Evolutionary conservation across 1,140 invertebrate genomes (phyloP), one percentile per base, ranked within the genome.

Genomic region (Diachasma alloeum): DNA sequence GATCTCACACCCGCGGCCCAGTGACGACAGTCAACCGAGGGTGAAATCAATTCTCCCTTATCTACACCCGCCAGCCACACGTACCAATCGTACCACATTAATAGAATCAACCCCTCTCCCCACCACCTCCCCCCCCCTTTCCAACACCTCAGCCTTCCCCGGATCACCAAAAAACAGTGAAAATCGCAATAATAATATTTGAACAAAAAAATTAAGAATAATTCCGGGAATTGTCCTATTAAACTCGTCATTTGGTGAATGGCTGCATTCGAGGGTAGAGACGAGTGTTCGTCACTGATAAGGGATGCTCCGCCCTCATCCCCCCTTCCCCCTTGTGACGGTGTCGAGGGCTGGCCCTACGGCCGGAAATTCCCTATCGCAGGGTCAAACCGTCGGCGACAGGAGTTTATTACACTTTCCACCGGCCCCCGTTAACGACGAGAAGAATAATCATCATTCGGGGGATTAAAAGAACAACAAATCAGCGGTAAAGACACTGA

Each of bases 21-120:
- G 26, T 75, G 63, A 71, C 63, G 68, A 42, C 63, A 68, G 39
- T 24, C 69, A 48, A 48, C 74, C 31, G 74, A 48, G 83, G 84
- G 81, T 83, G 81, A 84, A 87, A 87, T 87, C 86, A 87, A 87
- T 87, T 87, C 31, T 87, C 81, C 83, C 84, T 87, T 87, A 87
- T 87, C 86, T 79, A 79, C 80, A 81, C 80, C 79, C 79, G 84
- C 79, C 86, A 87, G 86, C 79, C 85, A 79, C 80, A 78, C 75
- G 59, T 63, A 63, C 59, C 59, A 63, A 63, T 63, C 22, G 24
- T 63, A 63, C 26, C 79, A 79, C 81, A 84, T 84, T 86, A 85
- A 86, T 86, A 81, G 80, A 82, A 81, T 85, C 86, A 84, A 53
- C 44, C 44, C 9, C 44, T 9, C 44, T n/a, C n/a, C 9, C 11